Base-by-base conservation (phyloP, 2,113 vertebrate species). In the Xiphophorus couchianus region DNA sequence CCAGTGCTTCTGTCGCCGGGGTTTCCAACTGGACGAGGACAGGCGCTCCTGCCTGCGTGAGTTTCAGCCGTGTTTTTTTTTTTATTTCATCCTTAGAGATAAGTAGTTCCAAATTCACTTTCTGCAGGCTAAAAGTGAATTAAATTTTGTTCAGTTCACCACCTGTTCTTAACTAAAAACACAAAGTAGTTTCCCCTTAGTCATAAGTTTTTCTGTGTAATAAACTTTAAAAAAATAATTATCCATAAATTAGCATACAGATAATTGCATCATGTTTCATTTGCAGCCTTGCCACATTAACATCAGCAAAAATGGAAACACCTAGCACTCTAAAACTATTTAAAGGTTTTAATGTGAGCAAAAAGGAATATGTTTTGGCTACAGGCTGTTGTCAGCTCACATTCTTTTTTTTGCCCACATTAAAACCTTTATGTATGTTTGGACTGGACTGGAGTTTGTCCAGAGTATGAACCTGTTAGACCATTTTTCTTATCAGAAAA, bases 21-120 rank as follows among this genome's bases (percentile, higher is more conserved):
- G 96, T 14, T 94, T 95, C 92, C 95, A 85, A 25, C 93, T 99
- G 87, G 95, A 93, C 0, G 94, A 96, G 0, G 95, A 98, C 89
- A 94, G 94, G 0, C 92, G 89, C 62, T 93, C 94, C 87, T 99
- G 97, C 64, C 70, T 87, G 81, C 3, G 97, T 99, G 87, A 96
- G 97, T 92, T 71, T 62, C 66, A 28, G 63, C 73, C 66, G 69
- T 84, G 58, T 28, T 14, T 63, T 9, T 14, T 14, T 63, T 9
- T 27, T 28, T 69, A 69, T 17, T 54, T 54, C 15, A 54, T 6
- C 5, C 6, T 54, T 54, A 58, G 25, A 2, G 10, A 58, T 3
- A n/a, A 58, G 17, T 58, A 10, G 25, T n/a, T 4, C 51, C 51
- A 58, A 58, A 9, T 58, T 58, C 51, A n/a, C 22, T 54, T 54